Conservation (phyloP, 2,113 vertebrate genomes). For the Syngnathus scovelli region DNA sequence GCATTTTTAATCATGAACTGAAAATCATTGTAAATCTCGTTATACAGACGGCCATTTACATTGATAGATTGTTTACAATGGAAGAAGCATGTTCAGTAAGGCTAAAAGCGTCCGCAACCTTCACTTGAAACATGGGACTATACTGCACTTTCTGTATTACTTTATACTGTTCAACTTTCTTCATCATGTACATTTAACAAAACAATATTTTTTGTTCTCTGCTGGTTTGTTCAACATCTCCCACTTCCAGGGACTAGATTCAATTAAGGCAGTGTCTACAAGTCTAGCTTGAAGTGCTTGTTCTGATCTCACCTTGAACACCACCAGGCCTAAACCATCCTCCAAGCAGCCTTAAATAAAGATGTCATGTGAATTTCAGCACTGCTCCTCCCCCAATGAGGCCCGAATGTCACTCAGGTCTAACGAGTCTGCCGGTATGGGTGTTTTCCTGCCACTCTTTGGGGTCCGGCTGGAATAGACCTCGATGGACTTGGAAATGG, state of each 20-base stretch:
- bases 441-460: slow-evolving; percentile 52
- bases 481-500: slow-evolving; percentile 64
- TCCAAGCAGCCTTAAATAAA: slow-evolving; percentile 10
- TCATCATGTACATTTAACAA: slow-evolving; percentile 9
- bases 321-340: neutral
- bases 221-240: slow-evolving; percentile 7
- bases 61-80: neutral
- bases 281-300: slow-evolving; percentile 3
- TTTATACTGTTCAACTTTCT: slow-evolving; percentile 10
- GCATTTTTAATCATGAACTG: slow-evolving; percentile 18
- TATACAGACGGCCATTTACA: slow-evolving; percentile 14
- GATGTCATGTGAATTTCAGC: slow-evolving; percentile 44
- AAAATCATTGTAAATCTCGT: neutral
- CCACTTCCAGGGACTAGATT: slow-evolving; percentile 6
- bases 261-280: slow-evolving; percentile 52
- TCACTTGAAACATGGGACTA: neutral
- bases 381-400: slow-evolving; percentile 63
- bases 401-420: slow-evolving; percentile 59
- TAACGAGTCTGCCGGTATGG: slow-evolving; percentile 51
- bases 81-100: slow-evolving; percentile 33
- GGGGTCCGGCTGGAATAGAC: slow-evolving; percentile 45
- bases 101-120: slow-evolving; percentile 28
- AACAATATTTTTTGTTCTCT: neutral
- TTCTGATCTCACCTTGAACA: neutral
- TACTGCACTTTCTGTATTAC: slow-evolving; percentile 8